Evolutionary conservation across 2,797 vertebrate genomes (phyloP).

Genomic region (Pteropus rufus): DNA sequence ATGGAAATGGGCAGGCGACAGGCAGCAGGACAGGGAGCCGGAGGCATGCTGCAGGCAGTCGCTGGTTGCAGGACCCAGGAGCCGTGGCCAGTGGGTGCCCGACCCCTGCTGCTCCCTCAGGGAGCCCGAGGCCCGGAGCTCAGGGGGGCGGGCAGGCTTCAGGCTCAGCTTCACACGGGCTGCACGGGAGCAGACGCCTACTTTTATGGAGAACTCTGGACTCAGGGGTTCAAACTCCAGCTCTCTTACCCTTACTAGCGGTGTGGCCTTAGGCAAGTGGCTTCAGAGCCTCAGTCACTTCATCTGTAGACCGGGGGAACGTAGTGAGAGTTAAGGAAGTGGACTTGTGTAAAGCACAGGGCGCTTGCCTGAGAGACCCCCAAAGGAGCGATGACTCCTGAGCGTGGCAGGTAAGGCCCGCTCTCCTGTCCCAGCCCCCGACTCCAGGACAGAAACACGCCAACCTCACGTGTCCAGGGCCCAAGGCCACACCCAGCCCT

Average conservation of each 20-base stretch:
- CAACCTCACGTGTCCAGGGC: neutral
- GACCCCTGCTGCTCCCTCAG: neutral
- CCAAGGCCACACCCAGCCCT: neutral
- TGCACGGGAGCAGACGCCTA: neutral
- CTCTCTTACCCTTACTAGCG: neutral
- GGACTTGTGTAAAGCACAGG: neutral
- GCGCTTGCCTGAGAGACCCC: neutral
- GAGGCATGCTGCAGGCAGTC: neutral
- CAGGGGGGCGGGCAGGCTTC: neutral
- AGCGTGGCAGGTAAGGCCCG: neutral
- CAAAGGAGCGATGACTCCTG: neutral
- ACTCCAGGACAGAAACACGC: neutral
- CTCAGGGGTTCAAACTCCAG: neutral
- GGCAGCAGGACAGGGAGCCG: accelerated
- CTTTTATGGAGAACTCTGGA: neutral
- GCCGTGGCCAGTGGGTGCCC: no score
- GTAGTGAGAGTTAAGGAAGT: neutral
- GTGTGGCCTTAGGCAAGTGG: neutral
- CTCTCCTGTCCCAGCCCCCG: neutral
- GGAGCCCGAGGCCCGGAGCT: no score
- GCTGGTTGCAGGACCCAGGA: neutral
- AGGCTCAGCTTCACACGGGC: no score
- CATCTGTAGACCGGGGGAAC: neutral
- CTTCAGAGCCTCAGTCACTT: neutral
- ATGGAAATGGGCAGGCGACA: no score